Conservation (phyloP, 2,113 vertebrate genomes). For the Rhinolophus sinicus region DNA sequence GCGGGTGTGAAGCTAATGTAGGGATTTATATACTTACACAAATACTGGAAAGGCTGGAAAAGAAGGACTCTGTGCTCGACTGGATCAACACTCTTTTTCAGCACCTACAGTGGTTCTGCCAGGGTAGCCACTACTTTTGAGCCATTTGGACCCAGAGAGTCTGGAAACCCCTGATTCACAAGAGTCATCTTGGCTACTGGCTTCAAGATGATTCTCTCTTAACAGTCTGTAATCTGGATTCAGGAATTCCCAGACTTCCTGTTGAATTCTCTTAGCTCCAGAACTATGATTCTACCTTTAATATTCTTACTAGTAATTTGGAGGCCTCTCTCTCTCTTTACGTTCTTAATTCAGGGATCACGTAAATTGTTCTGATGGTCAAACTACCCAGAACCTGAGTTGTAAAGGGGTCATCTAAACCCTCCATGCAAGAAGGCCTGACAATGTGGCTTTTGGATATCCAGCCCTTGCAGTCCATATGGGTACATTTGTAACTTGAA, state of each 20-base stretch:
- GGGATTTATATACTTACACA: not conserved
- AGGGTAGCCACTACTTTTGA: not conserved
- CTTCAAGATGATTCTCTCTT: not conserved
- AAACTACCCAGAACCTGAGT: not conserved
- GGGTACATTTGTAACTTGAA: not conserved
- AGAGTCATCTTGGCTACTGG: accelerated
- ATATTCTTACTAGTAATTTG: not conserved
- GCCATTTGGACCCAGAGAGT: not conserved
- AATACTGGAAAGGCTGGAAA: not conserved
- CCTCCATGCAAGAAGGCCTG: not conserved
- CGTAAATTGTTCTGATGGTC: not conserved
- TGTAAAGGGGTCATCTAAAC: not conserved
- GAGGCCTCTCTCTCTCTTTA: not conserved
- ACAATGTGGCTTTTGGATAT: accelerated
- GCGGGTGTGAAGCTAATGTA: not conserved
- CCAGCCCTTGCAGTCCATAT: accelerated
- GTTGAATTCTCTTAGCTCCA: not conserved
- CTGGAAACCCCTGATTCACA: not conserved
- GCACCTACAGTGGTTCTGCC: not conserved
- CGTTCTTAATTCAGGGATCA: not conserved
- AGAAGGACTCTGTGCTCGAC: not conserved
- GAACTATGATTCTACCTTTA: not conserved
- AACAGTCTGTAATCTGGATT: not conserved
- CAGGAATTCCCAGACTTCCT: not conserved
- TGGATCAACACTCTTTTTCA: not conserved